Percentiles rank a stretch among this genome's conserved stretches.
phyloP scores from a whole-genome alignment of 2,113 vertebrate species.

The Callopanchax toddi region DNA sequence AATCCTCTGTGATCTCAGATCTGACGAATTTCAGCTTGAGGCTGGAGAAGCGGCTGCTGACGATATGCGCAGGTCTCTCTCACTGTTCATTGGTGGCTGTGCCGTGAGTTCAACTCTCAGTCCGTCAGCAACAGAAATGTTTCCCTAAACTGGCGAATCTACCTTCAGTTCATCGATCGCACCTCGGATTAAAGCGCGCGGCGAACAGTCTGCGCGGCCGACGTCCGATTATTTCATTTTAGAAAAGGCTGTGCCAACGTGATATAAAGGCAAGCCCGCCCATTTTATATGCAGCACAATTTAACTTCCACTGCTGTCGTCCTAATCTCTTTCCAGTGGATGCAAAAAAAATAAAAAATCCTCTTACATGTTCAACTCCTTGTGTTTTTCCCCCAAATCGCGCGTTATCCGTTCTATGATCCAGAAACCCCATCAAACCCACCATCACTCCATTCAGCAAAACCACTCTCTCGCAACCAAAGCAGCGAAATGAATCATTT shows the following conservation, averaged over 20 bases:
- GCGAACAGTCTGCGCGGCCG: conserved; percentile 86
- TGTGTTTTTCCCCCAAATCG: conserved; percentile 2
- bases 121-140: conserved; percentile 74
- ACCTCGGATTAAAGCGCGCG: conserved; percentile 82
- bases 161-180: conserved; percentile 53
- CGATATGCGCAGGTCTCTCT: conserved; percentile 85
- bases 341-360: conserved; percentile 82
- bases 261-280: conserved; percentile 90
- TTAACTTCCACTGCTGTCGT: conserved; percentile 90
- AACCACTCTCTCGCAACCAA: conserved; percentile 32
- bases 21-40: conserved; percentile 81
- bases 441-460: conserved; percentile 32
- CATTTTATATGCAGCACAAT: conserved; percentile 94
- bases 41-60: conserved; percentile 81
- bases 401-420: conserved; percentile 33
- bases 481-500: conserved; percentile 15
- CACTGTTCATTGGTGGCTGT: conserved; percentile 82
- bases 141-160: conserved; percentile 73
- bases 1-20: conserved; percentile 80
- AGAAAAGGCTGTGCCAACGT: conserved; percentile 89
- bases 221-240: conserved; percentile 89
- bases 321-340: conserved; percentile 86
- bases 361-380: conserved; percentile 83
- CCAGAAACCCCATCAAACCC: conserved; percentile 36
- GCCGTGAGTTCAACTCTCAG: conserved; percentile 86